Evolutionary conservation across 2,888 invertebrate species (phyloP).

Genomic region (Ceratothoa steindachneri): DNA sequence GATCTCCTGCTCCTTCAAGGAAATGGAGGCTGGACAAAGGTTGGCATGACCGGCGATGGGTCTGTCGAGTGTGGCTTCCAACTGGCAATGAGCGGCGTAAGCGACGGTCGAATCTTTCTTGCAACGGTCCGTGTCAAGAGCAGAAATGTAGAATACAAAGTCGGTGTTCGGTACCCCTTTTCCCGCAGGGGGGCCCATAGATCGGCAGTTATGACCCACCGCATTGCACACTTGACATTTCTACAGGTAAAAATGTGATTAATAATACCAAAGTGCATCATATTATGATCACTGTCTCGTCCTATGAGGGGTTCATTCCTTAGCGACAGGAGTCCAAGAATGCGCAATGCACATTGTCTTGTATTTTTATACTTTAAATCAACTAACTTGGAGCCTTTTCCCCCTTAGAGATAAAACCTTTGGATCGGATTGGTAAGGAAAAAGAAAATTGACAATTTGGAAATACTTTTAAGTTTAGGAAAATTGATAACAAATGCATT

Average conservation of each 20-base stretch:
- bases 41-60: constrained; percentile 99
- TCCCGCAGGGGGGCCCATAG: constrained; percentile 49
- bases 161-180: constrained; percentile 68
- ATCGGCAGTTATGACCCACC: constrained; percentile 72
- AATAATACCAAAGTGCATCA: constrained; percentile 13
- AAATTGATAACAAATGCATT: too few species aligned
- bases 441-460: too few species aligned
- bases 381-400: too few species aligned
- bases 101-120: constrained; percentile 66
- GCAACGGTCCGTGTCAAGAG: constrained; percentile 88
- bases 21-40: constrained; percentile 90
- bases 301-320: neutral
- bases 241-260: constrained; percentile 56
- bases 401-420: too few species aligned
- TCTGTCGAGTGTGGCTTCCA: constrained; percentile 85
- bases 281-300: neutral
- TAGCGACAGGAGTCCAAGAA: neutral
- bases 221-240: constrained; percentile 81
- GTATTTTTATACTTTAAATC: neutral
- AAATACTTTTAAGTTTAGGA: too few species aligned
- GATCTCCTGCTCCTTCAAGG: constrained; percentile 82
- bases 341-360: neutral
- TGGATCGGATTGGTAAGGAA: too few species aligned
- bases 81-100: constrained; percentile 97
- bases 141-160: constrained; percentile 95